A percentile compares a stretch with the other conserved stretches of the same genome.
These are phyloP conservation scores for Chaetops frenatus DNA, from an alignment of 2,113 vertebrate genomes.

Conservation along the genomic window DNA sequence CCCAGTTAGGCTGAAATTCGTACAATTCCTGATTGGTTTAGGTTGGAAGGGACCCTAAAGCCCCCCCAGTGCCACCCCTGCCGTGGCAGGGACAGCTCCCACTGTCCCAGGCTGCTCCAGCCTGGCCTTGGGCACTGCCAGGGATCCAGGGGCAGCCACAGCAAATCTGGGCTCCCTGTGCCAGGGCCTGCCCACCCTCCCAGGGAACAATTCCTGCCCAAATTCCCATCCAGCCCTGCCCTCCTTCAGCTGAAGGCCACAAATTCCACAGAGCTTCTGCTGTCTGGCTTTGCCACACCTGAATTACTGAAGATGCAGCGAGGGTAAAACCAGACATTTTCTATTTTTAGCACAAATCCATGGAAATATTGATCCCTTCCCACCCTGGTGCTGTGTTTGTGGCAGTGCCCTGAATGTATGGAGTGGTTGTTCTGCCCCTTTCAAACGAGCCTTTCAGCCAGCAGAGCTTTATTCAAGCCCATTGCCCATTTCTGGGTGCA, in stretches of 20 bases:
- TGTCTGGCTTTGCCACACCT: not conserved
- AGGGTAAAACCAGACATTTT: not conserved
- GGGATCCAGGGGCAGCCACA: not conserved
- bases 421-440: not conserved
- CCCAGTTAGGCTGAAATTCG: not conserved
- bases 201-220: not conserved
- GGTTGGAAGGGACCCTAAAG: not conserved
- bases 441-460: not conserved
- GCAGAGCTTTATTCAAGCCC: not conserved
- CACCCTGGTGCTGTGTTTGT: not conserved
- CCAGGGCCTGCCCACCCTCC: not conserved
- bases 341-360: not conserved
- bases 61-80: fast-evolving
- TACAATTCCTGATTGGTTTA: not conserved
- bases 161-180: no score
- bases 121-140: not conserved
- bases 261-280: not conserved
- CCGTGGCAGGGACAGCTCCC: not conserved
- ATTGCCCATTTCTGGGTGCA: fast-evolving
- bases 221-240: fast-evolving
- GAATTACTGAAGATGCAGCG: not conserved
- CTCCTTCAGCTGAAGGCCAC: not conserved
- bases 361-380: not conserved
- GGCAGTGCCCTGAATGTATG: not conserved
- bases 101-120: not conserved